Evolutionary conservation across 2,888 invertebrate species (phyloP).

Genomic region (Drosophila stalkeri): DNA sequence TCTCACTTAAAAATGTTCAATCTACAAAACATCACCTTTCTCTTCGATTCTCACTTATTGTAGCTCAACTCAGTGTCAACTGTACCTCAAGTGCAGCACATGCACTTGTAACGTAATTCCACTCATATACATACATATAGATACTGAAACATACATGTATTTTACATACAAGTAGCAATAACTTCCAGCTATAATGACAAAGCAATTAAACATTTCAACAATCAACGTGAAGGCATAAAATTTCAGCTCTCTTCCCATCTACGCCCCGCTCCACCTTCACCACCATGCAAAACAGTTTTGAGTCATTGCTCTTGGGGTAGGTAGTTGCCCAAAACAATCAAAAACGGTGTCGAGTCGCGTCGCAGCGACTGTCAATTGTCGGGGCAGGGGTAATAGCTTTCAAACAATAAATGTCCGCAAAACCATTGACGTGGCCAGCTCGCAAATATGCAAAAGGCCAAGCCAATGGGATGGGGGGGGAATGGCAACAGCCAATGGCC

Average conservation of each 20-base stretch:
- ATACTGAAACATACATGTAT: constrained; percentile 3
- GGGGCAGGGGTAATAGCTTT: constrained; percentile 84
- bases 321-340: constrained; percentile 77
- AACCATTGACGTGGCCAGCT: constrained; percentile 84
- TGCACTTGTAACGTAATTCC: constrained; percentile 36
- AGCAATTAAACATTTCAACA: constrained; percentile 79
- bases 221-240: constrained; percentile 69
- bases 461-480: constrained; percentile 15
- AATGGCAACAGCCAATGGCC: constrained; percentile 66
- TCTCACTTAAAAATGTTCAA: not conserved
- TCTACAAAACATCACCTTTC: not conserved
- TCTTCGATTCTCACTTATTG: not conserved
- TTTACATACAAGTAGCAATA: constrained; percentile 67
- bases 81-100: constrained; percentile 66
- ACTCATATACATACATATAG: not conserved
- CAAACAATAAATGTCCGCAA: constrained; percentile 85
- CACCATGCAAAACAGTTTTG: not conserved
- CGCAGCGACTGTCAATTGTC: constrained; percentile 46
- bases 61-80: constrained; percentile 27
- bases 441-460: constrained; percentile 64
- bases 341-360: constrained; percentile 81
- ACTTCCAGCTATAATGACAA: constrained; percentile 80
- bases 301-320: constrained; percentile 38
- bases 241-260: constrained; percentile 22
- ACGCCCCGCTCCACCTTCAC: too few species aligned